phyloP scores from a whole-genome alignment of 1,140 invertebrate species.

The Zaprionus davidi region DNA sequence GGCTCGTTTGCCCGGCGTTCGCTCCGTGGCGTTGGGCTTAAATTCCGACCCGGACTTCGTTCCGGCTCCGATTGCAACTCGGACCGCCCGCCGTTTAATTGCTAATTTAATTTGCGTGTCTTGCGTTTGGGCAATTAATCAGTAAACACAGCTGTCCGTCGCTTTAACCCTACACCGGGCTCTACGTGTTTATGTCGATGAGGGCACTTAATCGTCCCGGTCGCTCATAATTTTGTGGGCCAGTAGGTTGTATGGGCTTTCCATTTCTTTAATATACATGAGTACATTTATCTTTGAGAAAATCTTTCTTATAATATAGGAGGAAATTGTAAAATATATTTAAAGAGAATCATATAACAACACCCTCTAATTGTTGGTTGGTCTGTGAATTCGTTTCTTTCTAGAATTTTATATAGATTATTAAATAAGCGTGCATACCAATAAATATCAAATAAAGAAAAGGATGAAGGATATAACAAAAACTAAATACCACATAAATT shows the following conservation, averaged over 20 bases:
- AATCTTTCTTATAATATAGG: too few species aligned
- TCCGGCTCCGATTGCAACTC: not conserved
- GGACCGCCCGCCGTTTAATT: slow-evolving; percentile 74
- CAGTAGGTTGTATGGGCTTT: not conserved
- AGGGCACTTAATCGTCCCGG: not conserved
- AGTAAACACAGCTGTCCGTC: slow-evolving; percentile 77
- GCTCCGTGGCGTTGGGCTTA: not conserved
- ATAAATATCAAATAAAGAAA: too few species aligned
- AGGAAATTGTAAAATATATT: too few species aligned
- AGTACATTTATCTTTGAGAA: too few species aligned
- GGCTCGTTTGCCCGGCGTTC: slow-evolving; percentile 13
- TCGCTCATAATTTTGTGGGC: not conserved
- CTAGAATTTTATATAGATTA: too few species aligned
- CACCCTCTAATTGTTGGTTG: too few species aligned
- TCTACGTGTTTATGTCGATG: slow-evolving; percentile 29
- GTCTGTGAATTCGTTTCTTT: too few species aligned
- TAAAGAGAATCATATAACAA: too few species aligned
- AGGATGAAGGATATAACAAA: too few species aligned
- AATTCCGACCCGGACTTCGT: not conserved
- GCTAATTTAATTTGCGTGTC: slow-evolving; percentile 82
- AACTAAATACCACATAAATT: too few species aligned
- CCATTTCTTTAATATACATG: not conserved
- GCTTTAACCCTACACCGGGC: slow-evolving; percentile 61
- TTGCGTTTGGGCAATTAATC: slow-evolving; percentile 81
- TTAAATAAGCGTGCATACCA: too few species aligned